Percentiles rank a stretch among this genome's conserved stretches.
phyloP scores from a whole-genome alignment of 2,888 invertebrate species.

The Fragum whitleyi region DNA sequence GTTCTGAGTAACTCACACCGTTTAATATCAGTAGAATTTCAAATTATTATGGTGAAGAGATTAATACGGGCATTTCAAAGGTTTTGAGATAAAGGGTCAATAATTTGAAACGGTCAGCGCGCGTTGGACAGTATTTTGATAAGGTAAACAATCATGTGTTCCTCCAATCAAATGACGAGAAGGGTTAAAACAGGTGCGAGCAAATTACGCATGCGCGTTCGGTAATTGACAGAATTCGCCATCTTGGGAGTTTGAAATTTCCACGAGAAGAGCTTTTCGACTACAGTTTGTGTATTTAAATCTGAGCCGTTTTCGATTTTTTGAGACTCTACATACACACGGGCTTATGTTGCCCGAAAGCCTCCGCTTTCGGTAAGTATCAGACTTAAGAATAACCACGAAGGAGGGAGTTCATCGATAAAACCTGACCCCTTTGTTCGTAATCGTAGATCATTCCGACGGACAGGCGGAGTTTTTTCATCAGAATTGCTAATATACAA shows the following conservation, averaged over 20 bases:
- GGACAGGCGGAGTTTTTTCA: too few species aligned
- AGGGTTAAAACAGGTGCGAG: constrained; percentile 51
- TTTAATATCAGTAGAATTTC: too few species aligned
- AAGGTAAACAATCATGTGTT: constrained; percentile 9
- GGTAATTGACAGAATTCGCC: constrained; percentile 58
- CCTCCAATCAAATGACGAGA: constrained; percentile 17
- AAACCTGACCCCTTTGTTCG: too few species aligned
- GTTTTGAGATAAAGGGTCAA: too few species aligned
- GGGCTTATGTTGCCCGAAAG: constrained; percentile 70
- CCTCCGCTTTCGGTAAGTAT: constrained; percentile 68
- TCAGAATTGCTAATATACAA: too few species aligned
- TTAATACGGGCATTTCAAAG: too few species aligned
- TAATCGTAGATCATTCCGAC: too few species aligned
- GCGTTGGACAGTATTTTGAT: constrained; percentile 12
- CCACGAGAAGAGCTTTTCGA: constrained; percentile 3
- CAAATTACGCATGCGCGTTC: constrained; percentile 56
- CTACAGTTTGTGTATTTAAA: constrained; percentile 9
- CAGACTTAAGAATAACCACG: neutral
- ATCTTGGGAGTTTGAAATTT: constrained; percentile 63
- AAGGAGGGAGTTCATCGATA: too few species aligned
- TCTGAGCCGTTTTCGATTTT: constrained; percentile 27
- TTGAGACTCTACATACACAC: neutral
- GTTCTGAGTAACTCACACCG: too few species aligned
- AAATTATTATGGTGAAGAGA: too few species aligned
- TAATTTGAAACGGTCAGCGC: constrained; percentile 11